Base-by-base conservation (phyloP, 2,888 invertebrate species). In the Mesorhabditis sp. region DNA sequence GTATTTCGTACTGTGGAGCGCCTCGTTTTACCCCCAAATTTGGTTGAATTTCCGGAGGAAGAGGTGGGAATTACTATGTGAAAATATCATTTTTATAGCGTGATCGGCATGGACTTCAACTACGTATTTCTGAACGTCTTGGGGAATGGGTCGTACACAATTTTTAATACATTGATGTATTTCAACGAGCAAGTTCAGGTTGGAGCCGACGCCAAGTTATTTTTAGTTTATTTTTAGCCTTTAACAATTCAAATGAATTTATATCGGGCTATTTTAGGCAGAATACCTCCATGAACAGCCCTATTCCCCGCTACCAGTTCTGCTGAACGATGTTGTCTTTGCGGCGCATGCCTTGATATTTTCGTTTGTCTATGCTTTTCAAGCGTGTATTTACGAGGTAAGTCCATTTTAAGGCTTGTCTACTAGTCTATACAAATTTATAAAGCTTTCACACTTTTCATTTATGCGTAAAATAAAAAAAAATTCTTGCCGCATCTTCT, bases 11-110 rank as follows among this genome's bases (percentile, higher is more conserved):
- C 95, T 96, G 10, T 98, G 98, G 98, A 95, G 96, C 0, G 88
- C 98, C 64, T 97, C 97, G 2, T 98, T 98, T 89, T 98, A 98
- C 89, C 98, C 98, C 0, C 98, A 98, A 88, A 93, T 96, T 62
- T 92, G 91, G 87, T 91, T 89, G 78, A 98, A 98, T 88, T 97
- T 90, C 87, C 90, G 90, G 77, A 89, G 97, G 76, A 93, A 93
- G 89, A 91, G 91, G 91, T 91, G 1, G 15, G 58, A 45, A 44
- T 13, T 2, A n/a, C n/a, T 50, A 1, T 2, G 2, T 2, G 2
- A n/a, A 67, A 67, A 3, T n/a, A 15, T 2, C 10, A 13, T 63
- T 69, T 73, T 89, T 89, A 77, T 86, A 96, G 96, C 88, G 97
- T 98, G 45, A 91, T 95, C 73, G 98, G 98, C 0, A 88, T 98